Base-by-base conservation (phyloP, 2,113 vertebrate genomes). In the Megaptera novaeangliae region DNA sequence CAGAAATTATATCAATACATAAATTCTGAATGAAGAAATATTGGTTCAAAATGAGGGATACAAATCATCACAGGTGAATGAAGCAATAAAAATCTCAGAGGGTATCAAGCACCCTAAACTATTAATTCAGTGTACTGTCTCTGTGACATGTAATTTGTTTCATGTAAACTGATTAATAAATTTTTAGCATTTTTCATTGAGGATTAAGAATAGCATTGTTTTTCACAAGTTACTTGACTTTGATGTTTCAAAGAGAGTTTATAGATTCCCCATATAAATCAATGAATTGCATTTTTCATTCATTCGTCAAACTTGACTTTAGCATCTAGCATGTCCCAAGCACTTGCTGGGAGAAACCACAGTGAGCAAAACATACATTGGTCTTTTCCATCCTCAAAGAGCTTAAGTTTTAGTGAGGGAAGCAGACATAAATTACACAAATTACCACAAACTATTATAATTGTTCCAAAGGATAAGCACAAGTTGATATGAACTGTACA, bases 21-120 rank as follows among this genome's bases (percentile, higher is more conserved):
- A 68, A 92, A 91, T 88, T 68, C 27, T 94, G 52, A 81, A 55
- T 78, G 34, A 95, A 93, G 15, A 95, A 75, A 88, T 59, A 66
- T 13, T 93, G 63, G 39, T 85, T 91, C 39, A 95, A 95, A 95
- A 18, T 57, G 41, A 83, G 23, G 9, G 17, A 39, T 2, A 87
- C 27, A 80, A n/a, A 85, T 27, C 72, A 57, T 77, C 75, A 91
- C 15, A 95, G 31, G 4, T 72, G 23, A 90, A 90, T 15, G 15
- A 88, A 96, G 27, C 64, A 63, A 90, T 71, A 84, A 52, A 88
- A 96, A 69, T 78, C 72, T 39, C 49, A 66, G 11, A 89, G 80
- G n/a, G 11, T 27, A 66, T 68, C 44, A 74, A 77, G 82, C 52
- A 68, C 0, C n/a, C 10, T 5, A 41, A 91, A 55, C 61, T 88